Base-by-base conservation (phyloP, 2,888 invertebrate genomes). In the Acanthosepion lycidas region DNA sequence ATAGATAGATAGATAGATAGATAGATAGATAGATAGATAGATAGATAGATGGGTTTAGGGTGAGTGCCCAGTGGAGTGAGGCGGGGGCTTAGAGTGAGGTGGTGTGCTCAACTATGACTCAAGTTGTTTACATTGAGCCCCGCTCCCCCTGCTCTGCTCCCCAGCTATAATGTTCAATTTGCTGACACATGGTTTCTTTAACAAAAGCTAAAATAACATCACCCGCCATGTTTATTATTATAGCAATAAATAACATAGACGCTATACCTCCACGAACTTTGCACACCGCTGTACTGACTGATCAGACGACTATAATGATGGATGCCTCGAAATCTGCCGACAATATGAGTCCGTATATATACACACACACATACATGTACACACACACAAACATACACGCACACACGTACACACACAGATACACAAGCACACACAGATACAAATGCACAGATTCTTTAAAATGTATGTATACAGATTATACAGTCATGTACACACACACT, bases 51-150 rank as follows among this genome's bases (percentile, higher is more conserved):
- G 33, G 78, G n/a, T 78, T n/a, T 78, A 15, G n/a, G 78, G n/a
- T 12, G n/a, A 78, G 78, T 78, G 15, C n/a, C n/a, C n/a, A 78
- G 78, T 33, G 78, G 78, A n/a, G 9, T 5, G 15, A 15, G 23
- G 23, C 4, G 59, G 59, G 59, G 23, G 23, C 3, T 59, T 78
- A n/a, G 78, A 78, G 78, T 15, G n/a, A 12, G 78, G 78, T 78
- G 78, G 78, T 78, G 78, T n/a, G 78, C 78, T 78, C 78, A 78
- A 78, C 78, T 78, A 78, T 78, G 78, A 78, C 78, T 78, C 78
- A 78, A 78, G 78, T 78, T 78, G 78, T 78, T 78, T 78, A 78
- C 78, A 78, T 78, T 78, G 78, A 78, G 78, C n/a, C 78, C 33
- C 78, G 78, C 78, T 78, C 78, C n/a, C 78, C 78, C n/a, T n/a